These are phyloP conservation scores for Burhinus oedicnemus DNA, from an alignment of 2,113 vertebrate species.

Conservation along the genomic window DNA sequence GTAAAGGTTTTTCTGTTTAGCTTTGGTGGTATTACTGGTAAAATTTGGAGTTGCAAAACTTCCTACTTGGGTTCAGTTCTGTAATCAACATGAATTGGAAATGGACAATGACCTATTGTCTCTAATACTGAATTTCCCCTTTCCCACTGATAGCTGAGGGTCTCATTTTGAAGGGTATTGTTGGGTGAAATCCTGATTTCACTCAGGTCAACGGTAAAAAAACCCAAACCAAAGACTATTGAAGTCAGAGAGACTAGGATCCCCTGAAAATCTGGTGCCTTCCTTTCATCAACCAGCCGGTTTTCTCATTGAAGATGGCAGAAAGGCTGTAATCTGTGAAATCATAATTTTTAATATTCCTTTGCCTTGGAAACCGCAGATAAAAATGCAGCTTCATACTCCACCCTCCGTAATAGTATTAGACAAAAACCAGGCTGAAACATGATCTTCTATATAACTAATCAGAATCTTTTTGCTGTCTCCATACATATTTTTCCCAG, in stretches of 20 bases:
- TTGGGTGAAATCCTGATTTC: not conserved
- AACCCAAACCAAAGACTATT: not conserved
- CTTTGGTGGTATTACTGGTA: not conserved
- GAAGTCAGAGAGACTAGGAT: not conserved
- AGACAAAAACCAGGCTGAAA: conserved; percentile 52
- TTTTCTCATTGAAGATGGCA: not conserved
- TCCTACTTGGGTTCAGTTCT: not conserved
- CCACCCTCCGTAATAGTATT: not conserved
- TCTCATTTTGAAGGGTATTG: not conserved
- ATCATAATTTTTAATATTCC: not conserved
- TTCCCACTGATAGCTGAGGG: not conserved
- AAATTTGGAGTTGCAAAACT: not conserved
- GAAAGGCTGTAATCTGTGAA: not conserved
- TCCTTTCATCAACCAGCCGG: not conserved
- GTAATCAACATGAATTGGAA: not conserved
- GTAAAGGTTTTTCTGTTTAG: not conserved
- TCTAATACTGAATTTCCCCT: not conserved
- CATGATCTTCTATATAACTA: conserved; percentile 18
- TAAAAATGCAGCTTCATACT: conserved; percentile 4
- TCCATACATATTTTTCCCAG: conserved; percentile 56
- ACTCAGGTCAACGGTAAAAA: not conserved
- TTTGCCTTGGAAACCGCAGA: not conserved
- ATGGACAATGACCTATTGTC: not conserved
- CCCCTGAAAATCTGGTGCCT: not conserved
- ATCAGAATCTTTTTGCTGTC: conserved; percentile 49